A percentile compares a stretch with the other conserved stretches of the same genome.
These are phyloP conservation scores for Phalacrocorax brasilianus DNA, from an alignment of 2,113 vertebrate species.

Conservation along the genomic window DNA sequence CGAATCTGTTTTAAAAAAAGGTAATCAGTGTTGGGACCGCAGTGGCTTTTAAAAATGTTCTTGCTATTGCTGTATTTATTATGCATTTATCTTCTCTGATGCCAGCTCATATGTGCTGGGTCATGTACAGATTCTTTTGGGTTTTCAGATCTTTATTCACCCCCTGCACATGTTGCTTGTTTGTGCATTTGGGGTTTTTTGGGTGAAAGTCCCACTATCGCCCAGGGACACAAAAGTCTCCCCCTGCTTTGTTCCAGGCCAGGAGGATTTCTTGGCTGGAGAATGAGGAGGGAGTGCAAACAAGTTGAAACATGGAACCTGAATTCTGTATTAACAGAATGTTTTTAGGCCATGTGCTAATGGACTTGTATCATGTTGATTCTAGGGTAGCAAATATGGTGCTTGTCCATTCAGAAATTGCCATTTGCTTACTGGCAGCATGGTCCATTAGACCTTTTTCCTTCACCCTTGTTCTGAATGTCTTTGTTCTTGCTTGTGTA, in stretches of 20 bases:
- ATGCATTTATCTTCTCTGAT: conserved; percentile 12
- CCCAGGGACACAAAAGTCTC: neutral
- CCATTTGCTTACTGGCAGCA: neutral
- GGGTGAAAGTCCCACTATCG: neutral
- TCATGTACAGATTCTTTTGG: conserved; percentile 3
- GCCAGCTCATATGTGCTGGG: neutral
- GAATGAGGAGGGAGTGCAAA: neutral
- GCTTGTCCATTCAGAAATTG: neutral
- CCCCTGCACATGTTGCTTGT: conserved; percentile 7
- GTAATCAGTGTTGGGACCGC: conserved; percentile 12
- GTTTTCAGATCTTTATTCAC: conserved; percentile 38
- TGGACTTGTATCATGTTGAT: neutral
- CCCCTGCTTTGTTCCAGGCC: neutral
- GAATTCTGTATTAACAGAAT: conserved; percentile 6
- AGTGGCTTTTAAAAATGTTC: conserved; percentile 16
- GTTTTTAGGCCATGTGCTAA: neutral
- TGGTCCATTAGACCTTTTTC: neutral
- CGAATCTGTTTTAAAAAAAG: conserved; percentile 29
- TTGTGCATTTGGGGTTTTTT: conserved; percentile 14
- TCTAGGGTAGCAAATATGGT: neutral
- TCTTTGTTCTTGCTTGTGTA: conserved; percentile 4
- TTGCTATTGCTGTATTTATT: conserved; percentile 54
- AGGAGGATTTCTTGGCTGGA: neutral
- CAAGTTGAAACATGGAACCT: neutral
- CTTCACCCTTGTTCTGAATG: neutral